phyloP scores from a whole-genome alignment of 1,140 invertebrate species.

The Paracyclopina nana region DNA sequence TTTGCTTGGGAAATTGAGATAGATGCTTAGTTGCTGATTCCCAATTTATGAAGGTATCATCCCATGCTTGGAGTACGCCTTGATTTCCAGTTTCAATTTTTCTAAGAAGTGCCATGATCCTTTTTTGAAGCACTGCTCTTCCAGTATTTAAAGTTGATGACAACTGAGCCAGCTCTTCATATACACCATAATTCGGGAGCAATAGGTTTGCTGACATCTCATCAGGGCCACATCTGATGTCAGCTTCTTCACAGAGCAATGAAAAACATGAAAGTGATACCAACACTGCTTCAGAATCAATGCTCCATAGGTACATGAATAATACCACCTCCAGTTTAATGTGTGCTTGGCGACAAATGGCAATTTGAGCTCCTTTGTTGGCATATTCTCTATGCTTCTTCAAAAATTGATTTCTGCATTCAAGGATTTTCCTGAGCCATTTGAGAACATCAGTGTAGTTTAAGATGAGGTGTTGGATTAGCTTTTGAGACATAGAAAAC shows the following conservation, averaged over 20 bases:
- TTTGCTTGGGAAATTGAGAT: conserved; percentile 63
- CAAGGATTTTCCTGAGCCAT: conserved; percentile 82
- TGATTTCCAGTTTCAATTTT: conserved; percentile 89
- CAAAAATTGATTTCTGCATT: conserved; percentile 79
- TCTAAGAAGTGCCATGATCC: conserved; percentile 73
- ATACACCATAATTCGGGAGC: conserved; percentile 82
- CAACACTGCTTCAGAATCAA: conserved; percentile 84
- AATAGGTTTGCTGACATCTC: conserved; percentile 71
- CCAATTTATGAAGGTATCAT: conserved; percentile 90
- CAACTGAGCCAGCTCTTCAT: conserved; percentile 63
- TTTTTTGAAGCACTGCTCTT: conserved; percentile 74
- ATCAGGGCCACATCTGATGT: conserved; percentile 79
- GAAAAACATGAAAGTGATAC: conserved; percentile 90
- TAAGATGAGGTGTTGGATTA: conserved; percentile 91
- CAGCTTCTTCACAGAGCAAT: conserved; percentile 82
- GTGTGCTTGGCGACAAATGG: conserved; percentile 81
- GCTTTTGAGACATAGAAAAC: conserved; percentile 90
- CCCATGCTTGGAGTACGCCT: conserved; percentile 87
- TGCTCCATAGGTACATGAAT: conserved; percentile 96
- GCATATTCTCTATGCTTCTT: conserved; percentile 84
- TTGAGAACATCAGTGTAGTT: conserved; percentile 93
- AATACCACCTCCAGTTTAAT: conserved; percentile 93
- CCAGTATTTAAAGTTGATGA: conserved; percentile 72
- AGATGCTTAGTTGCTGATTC: conserved; percentile 51
- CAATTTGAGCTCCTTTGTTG: conserved; percentile 76